Evolutionary conservation across 2,888 invertebrate genomes (phyloP), one percentile per base, ranked within the genome.

Genomic region (Maniola hyperantus): DNA sequence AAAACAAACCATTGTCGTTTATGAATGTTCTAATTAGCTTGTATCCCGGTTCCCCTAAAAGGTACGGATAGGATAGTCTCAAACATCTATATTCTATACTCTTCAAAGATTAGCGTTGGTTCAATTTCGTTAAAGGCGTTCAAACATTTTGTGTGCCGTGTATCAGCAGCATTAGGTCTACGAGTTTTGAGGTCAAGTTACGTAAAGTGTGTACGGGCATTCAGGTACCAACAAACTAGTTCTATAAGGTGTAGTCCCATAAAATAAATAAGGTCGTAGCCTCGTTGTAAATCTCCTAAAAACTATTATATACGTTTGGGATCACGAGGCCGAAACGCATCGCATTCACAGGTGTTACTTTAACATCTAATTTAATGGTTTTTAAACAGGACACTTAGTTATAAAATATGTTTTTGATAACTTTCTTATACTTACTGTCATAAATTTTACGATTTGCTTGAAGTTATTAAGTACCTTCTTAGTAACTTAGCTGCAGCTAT

Each of bases 241-340:
- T 88, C 75, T 73, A 70, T 83, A 82, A 79, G 83, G 80, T 84
- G 87, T 80, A 83, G 85, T 80, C 79, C 81, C 82, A 89, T 89
- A 87, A 89, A 88, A 87, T 85, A 87, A 89, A 89, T 89, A 87
- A 89, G 88, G 85, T 85, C 85, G 82, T 78, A 79, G 79, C 78
- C 78, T 79, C 75, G 79, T 77, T 77, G 82, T 86, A 82, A 83
- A 85, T 83, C 80, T 83, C 83, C 78, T 64, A 57, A 60, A 63
- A 59, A 66, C 53, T 66, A 66, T 58, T 71, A 65, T 71, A 65
- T 70, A 62, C 54, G 60, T 33, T 36, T 55, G 51, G 63, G 66
- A 70, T 70, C 63, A 70, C 42, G 46, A 51, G 51, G 55, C 64
- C 57, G 39, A 64, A 64, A 39, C 46, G 20, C 59, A 55, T 55